Evolutionary conservation across 1,140 invertebrate species (phyloP).

Genomic region (Atopsyche davidsoni): DNA sequence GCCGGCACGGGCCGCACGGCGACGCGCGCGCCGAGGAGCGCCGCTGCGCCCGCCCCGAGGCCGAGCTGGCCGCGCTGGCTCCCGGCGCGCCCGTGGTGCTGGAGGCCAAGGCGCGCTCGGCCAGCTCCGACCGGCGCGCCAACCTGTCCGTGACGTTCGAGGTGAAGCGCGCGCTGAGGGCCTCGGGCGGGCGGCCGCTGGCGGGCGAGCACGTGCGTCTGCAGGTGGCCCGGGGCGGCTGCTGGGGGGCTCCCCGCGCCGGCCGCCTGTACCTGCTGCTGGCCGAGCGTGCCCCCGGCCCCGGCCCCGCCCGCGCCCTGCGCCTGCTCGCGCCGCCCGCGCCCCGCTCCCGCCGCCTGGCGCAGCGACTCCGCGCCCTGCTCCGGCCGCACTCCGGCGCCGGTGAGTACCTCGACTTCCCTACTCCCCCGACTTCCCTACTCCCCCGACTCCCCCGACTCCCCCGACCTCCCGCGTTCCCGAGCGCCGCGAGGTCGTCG

Average conservation of each 20-base stretch:
- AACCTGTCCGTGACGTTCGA: conserved; percentile 62
- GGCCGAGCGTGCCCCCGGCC: conserved; percentile 13
- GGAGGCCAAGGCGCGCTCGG: conserved; percentile 58
- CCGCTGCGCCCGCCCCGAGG: conserved; percentile 54
- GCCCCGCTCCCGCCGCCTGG: conserved; percentile 9
- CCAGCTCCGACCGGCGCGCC: conserved; percentile 49
- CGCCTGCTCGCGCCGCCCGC: conserved; percentile 19
- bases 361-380: conserved; percentile 8
- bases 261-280: conserved; percentile 35
- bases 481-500: too few species aligned
- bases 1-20: conserved; percentile 5
- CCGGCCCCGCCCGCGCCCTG: conserved; percentile 1
- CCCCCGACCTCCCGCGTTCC: too few species aligned
- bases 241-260: conserved; percentile 56
- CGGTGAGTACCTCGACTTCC: conserved; percentile 7
- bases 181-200: conserved; percentile 37
- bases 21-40: conserved; percentile 26
- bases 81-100: conserved; percentile 55
- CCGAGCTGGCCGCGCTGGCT: conserved; percentile 52
- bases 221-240: conserved; percentile 57
- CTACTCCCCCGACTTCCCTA: too few species aligned
- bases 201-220: conserved; percentile 51
- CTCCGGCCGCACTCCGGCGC: conserved; percentile 5
- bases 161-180: conserved; percentile 57
- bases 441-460: too few species aligned